These are phyloP conservation scores for Chiridota heheva DNA, from an alignment of 35 echinoderm and acorn worm genomes.

Conservation along the genomic window DNA sequence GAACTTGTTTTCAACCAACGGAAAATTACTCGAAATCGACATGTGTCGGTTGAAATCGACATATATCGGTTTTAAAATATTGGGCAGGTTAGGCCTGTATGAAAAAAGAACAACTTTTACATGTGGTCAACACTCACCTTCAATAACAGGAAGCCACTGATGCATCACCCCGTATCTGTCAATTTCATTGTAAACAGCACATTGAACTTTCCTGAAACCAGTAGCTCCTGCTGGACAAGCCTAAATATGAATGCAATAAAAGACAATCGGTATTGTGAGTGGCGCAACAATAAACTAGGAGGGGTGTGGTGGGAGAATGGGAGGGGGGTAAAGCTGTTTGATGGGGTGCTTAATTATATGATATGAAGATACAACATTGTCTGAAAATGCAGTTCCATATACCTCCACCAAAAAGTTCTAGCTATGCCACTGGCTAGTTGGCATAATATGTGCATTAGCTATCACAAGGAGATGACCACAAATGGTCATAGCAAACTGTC, in stretches of 20 bases:
- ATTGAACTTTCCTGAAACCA: constrained; percentile 51
- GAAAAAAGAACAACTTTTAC: background rate
- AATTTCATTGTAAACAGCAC: constrained; percentile 48
- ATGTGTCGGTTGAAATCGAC: no score
- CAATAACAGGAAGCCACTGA: constrained; percentile 49
- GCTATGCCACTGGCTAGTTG: background rate
- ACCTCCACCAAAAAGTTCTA: background rate
- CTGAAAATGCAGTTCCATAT: background rate
- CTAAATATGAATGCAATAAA: background rate
- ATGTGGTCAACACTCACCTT: constrained; percentile 45
- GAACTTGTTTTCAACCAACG: background rate
- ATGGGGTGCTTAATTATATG: background rate
- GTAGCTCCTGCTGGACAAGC: constrained; percentile 37
- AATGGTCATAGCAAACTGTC: no score
- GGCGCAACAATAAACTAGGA: background rate
- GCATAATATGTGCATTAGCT: no score
- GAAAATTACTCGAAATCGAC: background rate
- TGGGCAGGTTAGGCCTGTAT: background rate
- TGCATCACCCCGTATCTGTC: constrained; percentile 15
- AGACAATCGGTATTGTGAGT: background rate
- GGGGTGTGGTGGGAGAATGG: background rate
- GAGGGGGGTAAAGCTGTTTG: background rate
- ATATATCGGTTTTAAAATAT: background rate
- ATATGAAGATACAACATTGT: background rate
- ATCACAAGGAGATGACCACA: no score